phyloP scores from a whole-genome alignment of 2,113 vertebrate species.

The Eurypyga helias region DNA sequence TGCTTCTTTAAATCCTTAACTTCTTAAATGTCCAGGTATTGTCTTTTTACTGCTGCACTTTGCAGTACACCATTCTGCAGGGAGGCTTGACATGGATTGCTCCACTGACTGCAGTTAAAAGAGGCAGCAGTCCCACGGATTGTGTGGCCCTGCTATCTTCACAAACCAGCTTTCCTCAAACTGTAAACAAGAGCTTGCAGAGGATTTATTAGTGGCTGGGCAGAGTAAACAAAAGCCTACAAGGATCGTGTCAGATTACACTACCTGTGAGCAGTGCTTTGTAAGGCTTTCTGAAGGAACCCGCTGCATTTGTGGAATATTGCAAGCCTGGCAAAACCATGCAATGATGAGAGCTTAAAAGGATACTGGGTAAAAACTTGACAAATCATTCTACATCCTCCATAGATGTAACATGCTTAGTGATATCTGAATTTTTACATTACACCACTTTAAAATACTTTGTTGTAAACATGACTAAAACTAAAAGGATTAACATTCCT shows the following conservation, averaged over 20 bases:
- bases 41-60: slow-evolving; percentile 16
- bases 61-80: background rate
- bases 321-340: background rate
- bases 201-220: slow-evolving; percentile 50
- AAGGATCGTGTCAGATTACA: slow-evolving; percentile 5
- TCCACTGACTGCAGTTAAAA: background rate
- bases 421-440: slow-evolving; percentile 9
- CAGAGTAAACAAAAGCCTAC: slow-evolving; percentile 52
- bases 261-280: background rate
- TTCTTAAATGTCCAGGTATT: slow-evolving; percentile 33
- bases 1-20: slow-evolving; percentile 2
- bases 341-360: background rate
- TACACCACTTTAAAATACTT: slow-evolving; percentile 3
- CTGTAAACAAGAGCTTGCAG: slow-evolving; percentile 50
- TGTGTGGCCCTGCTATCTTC: slow-evolving; percentile 6
- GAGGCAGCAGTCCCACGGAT: background rate
- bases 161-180: slow-evolving; percentile 36
- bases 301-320: background rate
- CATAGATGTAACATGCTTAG: background rate
- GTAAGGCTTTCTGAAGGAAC: slow-evolving; percentile 2
- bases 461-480: slow-evolving; percentile 47
- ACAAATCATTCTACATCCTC: background rate
- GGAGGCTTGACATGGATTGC: background rate
- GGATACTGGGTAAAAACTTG: background rate
- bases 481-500: slow-evolving; percentile 67